Conservation (phyloP, 2,888 invertebrate species). For the Drosophila kambysellisi region DNA sequence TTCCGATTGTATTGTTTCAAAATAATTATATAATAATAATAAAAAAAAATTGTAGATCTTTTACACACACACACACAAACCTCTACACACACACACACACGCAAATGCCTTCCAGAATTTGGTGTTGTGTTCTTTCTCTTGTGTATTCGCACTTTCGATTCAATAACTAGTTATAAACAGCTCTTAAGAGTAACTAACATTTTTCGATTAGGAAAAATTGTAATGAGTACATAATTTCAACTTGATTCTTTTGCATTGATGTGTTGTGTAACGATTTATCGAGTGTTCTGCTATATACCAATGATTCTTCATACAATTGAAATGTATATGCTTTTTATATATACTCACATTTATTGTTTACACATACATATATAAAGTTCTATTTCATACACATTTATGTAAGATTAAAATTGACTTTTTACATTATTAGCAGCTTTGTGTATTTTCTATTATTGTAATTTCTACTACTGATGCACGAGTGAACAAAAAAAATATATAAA, state of each 20-base stretch:
- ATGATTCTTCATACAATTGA: constrained; percentile 12
- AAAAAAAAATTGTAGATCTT: neutral
- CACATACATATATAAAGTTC: constrained; percentile 22
- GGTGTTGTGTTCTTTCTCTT: constrained; percentile 6
- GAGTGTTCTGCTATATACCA: constrained; percentile 25
- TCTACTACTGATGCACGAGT: constrained; percentile 12
- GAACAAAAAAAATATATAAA: constrained; percentile 13
- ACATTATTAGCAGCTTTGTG: constrained; percentile 55
- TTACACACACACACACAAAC: neutral
- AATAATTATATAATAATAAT: neutral
- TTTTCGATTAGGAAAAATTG: constrained; percentile 55
- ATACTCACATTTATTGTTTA: constrained; percentile 2
- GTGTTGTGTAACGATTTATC: constrained; percentile 1
- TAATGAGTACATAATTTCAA: constrained; percentile 63
- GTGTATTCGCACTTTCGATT: constrained; percentile 16
- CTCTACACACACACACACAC: neutral
- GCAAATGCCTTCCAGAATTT: constrained; percentile 3
- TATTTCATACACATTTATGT: constrained; percentile 32
- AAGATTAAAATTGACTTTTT: constrained; percentile 74
- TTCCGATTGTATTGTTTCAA: neutral
- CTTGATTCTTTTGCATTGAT: constrained; percentile 30
- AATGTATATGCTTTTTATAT: constrained; percentile 17
- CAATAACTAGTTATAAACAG: constrained; percentile 25
- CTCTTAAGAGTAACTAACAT: constrained; percentile 61
- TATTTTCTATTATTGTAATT: constrained; percentile 10